Percentiles rank a stretch among this genome's conserved stretches.
phyloP scores from a whole-genome alignment of 2,888 invertebrate genomes.

The Meandrusa payeni region DNA sequence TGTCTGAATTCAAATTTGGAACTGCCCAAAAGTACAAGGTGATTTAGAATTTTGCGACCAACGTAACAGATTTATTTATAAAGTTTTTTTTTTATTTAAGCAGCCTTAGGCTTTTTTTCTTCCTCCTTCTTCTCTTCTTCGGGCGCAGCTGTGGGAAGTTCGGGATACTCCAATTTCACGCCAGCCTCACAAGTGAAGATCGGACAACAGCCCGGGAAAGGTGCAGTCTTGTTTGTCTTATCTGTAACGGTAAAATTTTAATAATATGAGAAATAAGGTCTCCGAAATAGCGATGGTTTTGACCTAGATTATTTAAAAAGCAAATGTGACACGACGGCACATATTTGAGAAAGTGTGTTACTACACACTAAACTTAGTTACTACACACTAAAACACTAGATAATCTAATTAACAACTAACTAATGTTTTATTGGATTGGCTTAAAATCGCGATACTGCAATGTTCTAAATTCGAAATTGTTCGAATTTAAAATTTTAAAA shows the following conservation, averaged over 20 bases:
- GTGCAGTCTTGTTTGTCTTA: conserved; percentile 93
- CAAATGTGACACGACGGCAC: too few species aligned
- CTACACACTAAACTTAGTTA: too few species aligned
- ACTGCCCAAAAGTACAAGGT: conserved; percentile 25
- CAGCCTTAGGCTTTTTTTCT: conserved; percentile 61
- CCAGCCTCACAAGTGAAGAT: conserved; percentile 92
- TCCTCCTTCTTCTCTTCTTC: conserved; percentile 60
- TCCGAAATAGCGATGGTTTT: too few species aligned
- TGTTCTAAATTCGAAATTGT: too few species aligned
- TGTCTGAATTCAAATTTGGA: conserved; percentile 26
- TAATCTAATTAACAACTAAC: too few species aligned
- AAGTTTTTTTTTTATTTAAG: conserved; percentile 46
- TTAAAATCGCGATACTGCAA: too few species aligned
- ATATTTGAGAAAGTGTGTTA: too few species aligned
- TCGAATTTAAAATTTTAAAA: too few species aligned
- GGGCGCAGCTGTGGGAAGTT: conserved; percentile 80
- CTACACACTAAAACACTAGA: too few species aligned
- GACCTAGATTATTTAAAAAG: too few species aligned
- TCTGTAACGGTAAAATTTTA: conserved; percentile 75
- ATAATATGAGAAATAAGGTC: too few species aligned
- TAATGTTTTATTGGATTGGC: too few species aligned
- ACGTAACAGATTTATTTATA: conserved; percentile 1
- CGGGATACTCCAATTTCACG: conserved; percentile 92
- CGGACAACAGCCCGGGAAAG: conserved; percentile 93
- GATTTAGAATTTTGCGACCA: conserved; percentile 23